Evolutionary conservation across 1,140 invertebrate genomes (phyloP).

Genomic region (Neotoxoptera formosana): DNA sequence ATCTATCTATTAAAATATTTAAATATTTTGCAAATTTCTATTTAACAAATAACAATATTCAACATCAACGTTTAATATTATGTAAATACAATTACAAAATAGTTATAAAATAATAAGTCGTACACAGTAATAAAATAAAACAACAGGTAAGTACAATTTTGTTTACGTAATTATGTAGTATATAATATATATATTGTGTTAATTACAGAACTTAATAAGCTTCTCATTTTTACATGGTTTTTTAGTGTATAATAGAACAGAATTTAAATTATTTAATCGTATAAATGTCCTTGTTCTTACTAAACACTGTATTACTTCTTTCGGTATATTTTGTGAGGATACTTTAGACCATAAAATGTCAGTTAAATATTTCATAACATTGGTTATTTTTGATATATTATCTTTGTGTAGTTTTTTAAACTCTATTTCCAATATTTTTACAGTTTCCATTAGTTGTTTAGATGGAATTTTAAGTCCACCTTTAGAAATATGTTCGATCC

Average conservation of each 20-base stretch:
- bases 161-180: no score
- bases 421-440: neutral
- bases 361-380: neutral
- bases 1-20: no score
- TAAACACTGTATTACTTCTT: neutral
- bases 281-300: neutral
- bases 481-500: neutral
- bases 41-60: no score
- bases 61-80: no score
- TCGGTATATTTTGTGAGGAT: neutral
- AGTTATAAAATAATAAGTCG: no score
- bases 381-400: neutral
- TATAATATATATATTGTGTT: no score
- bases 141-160: no score
- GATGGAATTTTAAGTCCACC: neutral
- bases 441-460: neutral
- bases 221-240: neutral
- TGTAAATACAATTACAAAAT: no score
- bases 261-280: neutral
- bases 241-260: neutral
- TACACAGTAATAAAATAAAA: no score
- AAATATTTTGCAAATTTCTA: no score
- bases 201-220: no score
- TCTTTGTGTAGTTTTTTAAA: neutral
- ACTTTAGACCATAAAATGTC: neutral